phyloP scores from a whole-genome alignment of 2,113 vertebrate species.

The Lichenostomus cassidix region DNA sequence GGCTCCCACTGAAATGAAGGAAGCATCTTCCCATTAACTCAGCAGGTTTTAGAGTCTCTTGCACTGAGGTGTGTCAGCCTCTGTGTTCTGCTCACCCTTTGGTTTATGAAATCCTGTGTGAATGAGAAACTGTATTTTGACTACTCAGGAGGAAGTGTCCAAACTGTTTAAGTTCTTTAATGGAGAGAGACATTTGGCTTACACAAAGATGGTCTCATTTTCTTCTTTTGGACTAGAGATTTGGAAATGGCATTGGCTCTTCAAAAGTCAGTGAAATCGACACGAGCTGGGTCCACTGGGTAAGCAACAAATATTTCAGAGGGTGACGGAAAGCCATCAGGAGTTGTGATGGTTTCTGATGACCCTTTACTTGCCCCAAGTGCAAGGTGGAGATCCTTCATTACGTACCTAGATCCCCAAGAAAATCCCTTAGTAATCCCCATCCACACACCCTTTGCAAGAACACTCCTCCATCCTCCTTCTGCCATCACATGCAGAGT shows the following conservation, averaged over 20 bases:
- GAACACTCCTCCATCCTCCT: background rate
- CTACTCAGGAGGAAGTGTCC: background rate
- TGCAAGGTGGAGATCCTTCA: background rate
- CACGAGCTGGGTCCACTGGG: background rate
- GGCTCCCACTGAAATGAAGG: background rate
- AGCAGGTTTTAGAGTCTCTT: background rate
- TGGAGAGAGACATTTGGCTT: background rate
- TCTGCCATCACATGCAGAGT: constrained; percentile 36
- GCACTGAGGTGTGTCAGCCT: background rate
- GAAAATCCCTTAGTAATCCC: constrained; percentile 24
- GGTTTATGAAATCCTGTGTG: background rate
- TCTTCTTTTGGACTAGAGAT: background rate
- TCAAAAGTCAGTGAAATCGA: background rate
- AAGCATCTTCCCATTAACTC: background rate
- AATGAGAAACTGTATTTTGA: background rate
- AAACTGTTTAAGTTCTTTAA: background rate
- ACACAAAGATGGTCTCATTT: background rate
- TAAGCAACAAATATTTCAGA: background rate
- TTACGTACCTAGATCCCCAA: background rate
- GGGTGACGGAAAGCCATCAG: background rate
- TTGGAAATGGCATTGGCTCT: background rate
- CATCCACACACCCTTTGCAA: background rate
- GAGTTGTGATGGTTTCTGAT: background rate
- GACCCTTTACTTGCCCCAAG: background rate
- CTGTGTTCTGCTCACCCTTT: background rate